These are phyloP conservation scores for Drosophila micromelanica DNA, from an alignment of 1,140 invertebrate genomes.

Conservation along the genomic window DNA sequence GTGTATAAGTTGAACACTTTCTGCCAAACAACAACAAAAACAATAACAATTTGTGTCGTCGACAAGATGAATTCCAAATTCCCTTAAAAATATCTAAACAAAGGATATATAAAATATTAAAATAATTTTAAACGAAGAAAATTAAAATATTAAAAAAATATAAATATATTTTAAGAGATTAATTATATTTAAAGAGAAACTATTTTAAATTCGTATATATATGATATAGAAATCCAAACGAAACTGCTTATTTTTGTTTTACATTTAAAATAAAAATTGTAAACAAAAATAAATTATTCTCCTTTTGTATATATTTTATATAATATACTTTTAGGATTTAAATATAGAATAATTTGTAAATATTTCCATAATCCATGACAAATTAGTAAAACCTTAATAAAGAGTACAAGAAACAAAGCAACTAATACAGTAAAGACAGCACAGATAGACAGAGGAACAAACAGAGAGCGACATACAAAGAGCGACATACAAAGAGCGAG, in stretches of 20 bases:
- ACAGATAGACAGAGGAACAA: not conserved
- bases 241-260: not conserved
- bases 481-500: conserved; percentile 6
- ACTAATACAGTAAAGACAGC: not conserved
- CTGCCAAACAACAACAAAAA: conserved; percentile 45
- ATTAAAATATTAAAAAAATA: no score
- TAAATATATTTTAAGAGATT: no score
- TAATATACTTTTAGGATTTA: no score
- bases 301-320: no score
- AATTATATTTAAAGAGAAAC: no score
- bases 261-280: no score
- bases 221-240: not conserved
- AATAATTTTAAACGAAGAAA: no score
- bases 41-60: not conserved
- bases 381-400: not conserved
- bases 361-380: not conserved
- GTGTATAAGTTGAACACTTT: conserved; percentile 45
- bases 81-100: not conserved
- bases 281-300: not conserved
- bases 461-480: conserved; percentile 10
- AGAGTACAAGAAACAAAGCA: not conserved
- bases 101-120: not conserved
- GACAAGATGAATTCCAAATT: conserved; percentile 10
- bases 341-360: not conserved
- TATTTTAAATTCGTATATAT: no score